A percentile compares a stretch with the other conserved stretches of the same genome.
phyloP scores from a whole-genome alignment of 2,113 vertebrate species.

The Recurvirostra avosetta region DNA sequence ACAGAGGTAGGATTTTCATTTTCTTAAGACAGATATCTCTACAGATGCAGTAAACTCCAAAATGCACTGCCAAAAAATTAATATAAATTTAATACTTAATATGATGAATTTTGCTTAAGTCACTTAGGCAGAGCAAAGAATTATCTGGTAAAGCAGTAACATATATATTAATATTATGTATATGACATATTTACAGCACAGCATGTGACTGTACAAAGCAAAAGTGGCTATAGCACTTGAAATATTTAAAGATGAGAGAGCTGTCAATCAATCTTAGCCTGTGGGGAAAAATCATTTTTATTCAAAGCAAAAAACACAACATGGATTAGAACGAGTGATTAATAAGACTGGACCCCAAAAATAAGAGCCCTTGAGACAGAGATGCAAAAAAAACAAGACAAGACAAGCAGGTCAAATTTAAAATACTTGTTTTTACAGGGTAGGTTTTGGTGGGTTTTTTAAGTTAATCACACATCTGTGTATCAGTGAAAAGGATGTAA shows the following conservation, averaged over 20 bases:
- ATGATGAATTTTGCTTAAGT: not conserved
- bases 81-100: not conserved
- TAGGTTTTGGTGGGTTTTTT: fast-evolving
- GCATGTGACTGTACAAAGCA: not conserved
- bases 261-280: not conserved
- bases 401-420: not conserved
- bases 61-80: not conserved
- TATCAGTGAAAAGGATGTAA: not conserved
- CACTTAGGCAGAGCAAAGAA: not conserved
- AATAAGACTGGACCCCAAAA: not conserved
- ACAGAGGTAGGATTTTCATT: not conserved
- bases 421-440: not conserved
- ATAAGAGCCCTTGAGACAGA: not conserved
- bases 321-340: not conserved
- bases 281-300: not conserved
- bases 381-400: not conserved
- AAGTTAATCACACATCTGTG: not conserved
- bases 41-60: not conserved
- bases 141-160: not conserved
- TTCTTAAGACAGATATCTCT: not conserved
- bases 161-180: not conserved
- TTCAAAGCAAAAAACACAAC: not conserved
- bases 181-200: not conserved
- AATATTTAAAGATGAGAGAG: not conserved
- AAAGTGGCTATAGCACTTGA: not conserved